Evolutionary conservation across 53 echinoderm and acorn worm species (phyloP), one percentile per base, ranked within the genome.

Genomic region (Stichopus horrens): DNA sequence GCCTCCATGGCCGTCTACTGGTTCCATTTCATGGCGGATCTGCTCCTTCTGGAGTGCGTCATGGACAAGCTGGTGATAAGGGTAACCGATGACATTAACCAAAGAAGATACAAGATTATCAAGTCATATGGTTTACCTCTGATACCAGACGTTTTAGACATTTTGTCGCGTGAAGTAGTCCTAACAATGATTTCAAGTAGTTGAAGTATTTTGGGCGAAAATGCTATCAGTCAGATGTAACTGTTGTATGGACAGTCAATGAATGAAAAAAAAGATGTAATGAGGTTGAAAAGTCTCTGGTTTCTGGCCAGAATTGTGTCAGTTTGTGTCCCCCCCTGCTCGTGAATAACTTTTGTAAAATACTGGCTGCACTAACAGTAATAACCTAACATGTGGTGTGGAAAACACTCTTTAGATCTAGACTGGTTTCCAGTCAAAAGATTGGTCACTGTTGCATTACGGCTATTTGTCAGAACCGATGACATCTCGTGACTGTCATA

Each of bases 41-140:
- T 97, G 18, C 90, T 97, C 77, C 88, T 97, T 23, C 73, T 97
- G 21, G 92, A 95, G 77, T 93, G 93, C 90, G 78, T 93, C 77
- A 92, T 95, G 79, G 90, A 88, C 23, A 95, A 90, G 87, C 90
- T 95, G 18, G 95, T 90, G 3, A 83, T 91, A 52, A 88, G 91
- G 94, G 95, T 95, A 53, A 88, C 91, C 37, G 60, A 65, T 9
- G 18, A 3, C 1, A 56, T 52, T 11, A 55, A 56, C 2, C n/a
- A 57, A 13, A 13, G 4, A 55, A 11, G 83, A 55, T 13, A 13
- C 53, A 11, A 14, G 53, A 37, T 11, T 9, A n/a, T 14, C 2
- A 2, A 10, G 16, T 11, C 77, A n/a, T 76, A 76, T 10, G 51
- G 21, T 21, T 76, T n/a, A 76, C 37, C 37, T 37, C 37, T 37